Evolutionary conservation across 2,888 invertebrate genomes (phyloP).

Genomic region (Prostheceraeus crozeri): DNA sequence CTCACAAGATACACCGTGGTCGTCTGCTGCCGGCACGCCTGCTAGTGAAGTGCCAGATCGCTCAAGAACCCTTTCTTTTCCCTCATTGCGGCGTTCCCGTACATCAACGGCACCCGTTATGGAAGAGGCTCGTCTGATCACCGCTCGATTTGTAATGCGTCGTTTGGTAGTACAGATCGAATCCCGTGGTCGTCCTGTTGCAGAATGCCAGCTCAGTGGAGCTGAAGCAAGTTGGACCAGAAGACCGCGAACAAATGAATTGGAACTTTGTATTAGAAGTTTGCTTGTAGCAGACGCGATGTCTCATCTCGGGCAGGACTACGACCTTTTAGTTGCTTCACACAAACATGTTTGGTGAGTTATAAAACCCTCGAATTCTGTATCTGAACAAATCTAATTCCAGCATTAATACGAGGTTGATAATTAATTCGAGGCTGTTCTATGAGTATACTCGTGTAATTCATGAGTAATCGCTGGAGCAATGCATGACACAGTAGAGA

Average conservation of each 20-base stretch:
- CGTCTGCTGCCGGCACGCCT: too few species aligned
- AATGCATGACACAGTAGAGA: too few species aligned
- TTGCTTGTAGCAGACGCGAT: slow-evolving; percentile 83
- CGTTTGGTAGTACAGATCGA: slow-evolving; percentile 69
- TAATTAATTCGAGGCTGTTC: too few species aligned
- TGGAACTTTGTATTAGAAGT: slow-evolving; percentile 81
- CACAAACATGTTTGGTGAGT: slow-evolving; percentile 80
- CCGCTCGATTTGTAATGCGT: slow-evolving; percentile 71
- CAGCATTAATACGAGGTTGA: too few species aligned
- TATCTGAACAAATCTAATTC: too few species aligned
- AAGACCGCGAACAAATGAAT: slow-evolving; percentile 67
- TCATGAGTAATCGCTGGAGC: too few species aligned
- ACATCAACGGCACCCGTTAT: neutral
- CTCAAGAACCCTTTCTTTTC: too few species aligned
- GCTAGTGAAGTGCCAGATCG: too few species aligned
- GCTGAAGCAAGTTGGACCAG: slow-evolving; percentile 71
- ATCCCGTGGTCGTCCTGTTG: slow-evolving; percentile 67
- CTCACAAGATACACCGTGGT: too few species aligned
- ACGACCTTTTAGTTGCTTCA: slow-evolving; percentile 83
- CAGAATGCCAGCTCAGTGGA: slow-evolving; percentile 82
- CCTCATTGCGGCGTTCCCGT: too few species aligned
- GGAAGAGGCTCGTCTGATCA: neutral
- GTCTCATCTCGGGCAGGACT: slow-evolving; percentile 88
- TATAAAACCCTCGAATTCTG: slow-evolving; percentile 3
- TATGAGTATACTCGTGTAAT: too few species aligned